Percentiles rank a stretch among this genome's conserved stretches.
phyloP scores from a whole-genome alignment of 1,140 invertebrate genomes.

The Lethocerus indicus region DNA sequence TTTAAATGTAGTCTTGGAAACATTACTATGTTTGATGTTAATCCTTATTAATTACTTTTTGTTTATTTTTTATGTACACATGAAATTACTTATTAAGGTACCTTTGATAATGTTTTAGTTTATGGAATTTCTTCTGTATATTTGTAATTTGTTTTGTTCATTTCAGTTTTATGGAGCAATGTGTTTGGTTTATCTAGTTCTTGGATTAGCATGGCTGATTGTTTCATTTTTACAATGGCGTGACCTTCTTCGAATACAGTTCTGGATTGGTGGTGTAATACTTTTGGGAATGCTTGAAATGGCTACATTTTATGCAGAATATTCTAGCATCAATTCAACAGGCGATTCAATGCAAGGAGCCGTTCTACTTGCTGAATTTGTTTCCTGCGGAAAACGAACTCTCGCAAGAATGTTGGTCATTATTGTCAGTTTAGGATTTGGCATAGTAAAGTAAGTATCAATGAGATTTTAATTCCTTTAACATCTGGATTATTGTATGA shows the following conservation, averaged over 20 bases:
- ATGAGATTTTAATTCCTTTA: not conserved
- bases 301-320: constrained; percentile 82
- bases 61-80: not conserved
- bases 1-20: not conserved
- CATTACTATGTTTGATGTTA: not conserved
- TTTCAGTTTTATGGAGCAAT: constrained; percentile 76
- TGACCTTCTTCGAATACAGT: constrained; percentile 82
- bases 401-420: constrained; percentile 84
- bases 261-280: constrained; percentile 86
- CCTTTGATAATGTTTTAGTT: not conserved
- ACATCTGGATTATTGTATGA: constrained; percentile 4
- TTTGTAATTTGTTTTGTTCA: constrained; percentile 13
- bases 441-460: constrained; percentile 73
- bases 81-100: not conserved
- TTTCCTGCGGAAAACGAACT: constrained; percentile 76
- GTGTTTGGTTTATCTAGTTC: constrained; percentile 70
- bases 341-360: constrained; percentile 43
- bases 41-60: not conserved
- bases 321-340: constrained; percentile 57
- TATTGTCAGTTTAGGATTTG: constrained; percentile 85
- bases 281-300: constrained; percentile 70
- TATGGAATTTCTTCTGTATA: not conserved
- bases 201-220: constrained; percentile 67
- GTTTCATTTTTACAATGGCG: constrained; percentile 76
- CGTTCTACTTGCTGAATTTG: constrained; percentile 67